Percentiles rank a stretch among this genome's conserved stretches.
These are phyloP conservation scores for Eristalis pertinax DNA, from an alignment of 2,888 invertebrate species.

Conservation along the genomic window DNA sequence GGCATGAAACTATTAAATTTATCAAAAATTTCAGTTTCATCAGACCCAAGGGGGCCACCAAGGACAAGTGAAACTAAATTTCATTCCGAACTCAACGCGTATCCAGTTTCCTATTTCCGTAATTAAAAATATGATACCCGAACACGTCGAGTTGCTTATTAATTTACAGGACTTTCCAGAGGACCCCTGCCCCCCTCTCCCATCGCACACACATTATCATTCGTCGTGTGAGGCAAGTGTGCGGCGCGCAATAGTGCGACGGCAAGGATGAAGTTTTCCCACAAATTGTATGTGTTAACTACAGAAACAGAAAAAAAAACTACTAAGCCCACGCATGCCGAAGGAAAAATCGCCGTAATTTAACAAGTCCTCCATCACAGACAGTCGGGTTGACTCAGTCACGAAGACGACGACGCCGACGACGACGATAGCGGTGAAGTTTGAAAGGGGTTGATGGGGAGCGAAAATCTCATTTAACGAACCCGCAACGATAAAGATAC, in stretches of 20 bases:
- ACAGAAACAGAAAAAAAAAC: no score
- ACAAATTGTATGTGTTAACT: not conserved
- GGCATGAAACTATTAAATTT: not conserved
- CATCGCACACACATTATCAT: not conserved
- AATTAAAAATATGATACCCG: constrained; percentile 26
- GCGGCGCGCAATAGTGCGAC: not conserved
- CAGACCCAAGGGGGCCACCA: not conserved
- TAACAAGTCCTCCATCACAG: not conserved
- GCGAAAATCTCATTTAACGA: constrained; percentile 1
- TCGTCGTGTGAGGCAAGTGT: not conserved
- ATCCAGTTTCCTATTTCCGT: constrained; percentile 26
- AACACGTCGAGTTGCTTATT: not conserved
- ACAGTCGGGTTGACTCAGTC: not conserved
- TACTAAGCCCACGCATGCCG: not conserved
- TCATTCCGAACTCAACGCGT: constrained; percentile 22
- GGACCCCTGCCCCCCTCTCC: not conserved
- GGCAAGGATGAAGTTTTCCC: not conserved
- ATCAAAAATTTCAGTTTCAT: not conserved
- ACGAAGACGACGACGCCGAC: not conserved
- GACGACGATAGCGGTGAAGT: not conserved
- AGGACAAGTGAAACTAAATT: not conserved
- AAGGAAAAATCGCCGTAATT: constrained; percentile 26
- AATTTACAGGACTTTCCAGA: not conserved
- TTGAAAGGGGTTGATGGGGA: not conserved
- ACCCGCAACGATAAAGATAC: not conserved